Evolutionary conservation across 2,888 invertebrate species (phyloP).

Genomic region (Noctua comes): DNA sequence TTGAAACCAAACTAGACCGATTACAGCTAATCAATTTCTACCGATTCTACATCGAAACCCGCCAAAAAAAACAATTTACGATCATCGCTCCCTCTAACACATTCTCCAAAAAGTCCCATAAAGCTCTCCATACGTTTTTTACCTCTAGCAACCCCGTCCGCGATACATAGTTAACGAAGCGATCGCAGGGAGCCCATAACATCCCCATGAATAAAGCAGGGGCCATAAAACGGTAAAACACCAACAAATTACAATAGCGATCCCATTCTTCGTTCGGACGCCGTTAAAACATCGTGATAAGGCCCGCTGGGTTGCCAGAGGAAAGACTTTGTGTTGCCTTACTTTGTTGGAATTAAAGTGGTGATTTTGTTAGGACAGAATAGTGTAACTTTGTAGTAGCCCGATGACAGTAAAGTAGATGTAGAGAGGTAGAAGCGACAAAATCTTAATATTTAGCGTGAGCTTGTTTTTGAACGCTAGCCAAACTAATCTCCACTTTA

Average conservation of each 20-base stretch:
- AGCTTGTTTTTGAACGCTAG: background rate
- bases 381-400: background rate
- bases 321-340: constrained; percentile 25
- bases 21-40: background rate
- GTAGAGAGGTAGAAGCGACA: background rate
- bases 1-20: no score
- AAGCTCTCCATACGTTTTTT: constrained; percentile 34
- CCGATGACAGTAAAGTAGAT: background rate
- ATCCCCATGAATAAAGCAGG: constrained; percentile 65
- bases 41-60: background rate
- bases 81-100: constrained; percentile 3
- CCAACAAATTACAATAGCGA: constrained; percentile 69
- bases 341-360: constrained; percentile 34
- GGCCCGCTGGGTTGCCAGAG: constrained; percentile 54
- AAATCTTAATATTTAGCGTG: no score
- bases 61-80: background rate
- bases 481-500: background rate
- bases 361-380: background rate
- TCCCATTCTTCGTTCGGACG: constrained; percentile 67
- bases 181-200: constrained; percentile 62
- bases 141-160: constrained; percentile 15
- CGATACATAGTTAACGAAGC: constrained; percentile 61
- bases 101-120: constrained; percentile 11
- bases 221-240: constrained; percentile 67
- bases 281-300: constrained; percentile 68